These are phyloP conservation scores for Argyra leucocephala DNA, from an alignment of 2,888 invertebrate genomes.

Conservation along the genomic window DNA sequence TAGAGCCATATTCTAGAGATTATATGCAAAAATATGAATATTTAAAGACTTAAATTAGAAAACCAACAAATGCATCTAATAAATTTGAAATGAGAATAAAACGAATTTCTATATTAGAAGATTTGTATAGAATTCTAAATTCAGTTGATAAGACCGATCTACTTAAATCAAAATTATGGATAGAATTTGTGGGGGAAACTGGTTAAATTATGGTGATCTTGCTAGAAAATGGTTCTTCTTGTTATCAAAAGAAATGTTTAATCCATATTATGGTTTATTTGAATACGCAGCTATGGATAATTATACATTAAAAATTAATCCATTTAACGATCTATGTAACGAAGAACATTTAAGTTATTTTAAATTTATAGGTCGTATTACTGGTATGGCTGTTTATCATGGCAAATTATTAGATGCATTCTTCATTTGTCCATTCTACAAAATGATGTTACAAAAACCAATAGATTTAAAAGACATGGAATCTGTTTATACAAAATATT, in stretches of 20 bases:
- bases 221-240: conserved; percentile 98
- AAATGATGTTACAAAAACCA: conserved; percentile 95
- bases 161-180: conserved; percentile 95
- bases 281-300: conserved; percentile 99
- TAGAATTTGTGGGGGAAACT: conserved; percentile 96
- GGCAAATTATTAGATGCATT: conserved; percentile 96
- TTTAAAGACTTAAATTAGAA: conserved; percentile 89
- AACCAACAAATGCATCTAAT: conserved; percentile 92
- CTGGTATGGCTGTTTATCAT: conserved; percentile 99
- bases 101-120: conserved; percentile 86
- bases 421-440: conserved; percentile 99
- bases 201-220: conserved; percentile 94
- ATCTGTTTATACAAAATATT: conserved; percentile 96
- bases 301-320: conserved; percentile 98
- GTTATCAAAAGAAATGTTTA: conserved; percentile 98
- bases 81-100: conserved; percentile 95
- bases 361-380: conserved; percentile 94
- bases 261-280: conserved; percentile 98
- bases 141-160: conserved; percentile 82
- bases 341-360: conserved; percentile 97
- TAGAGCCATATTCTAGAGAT: conserved; percentile 96
- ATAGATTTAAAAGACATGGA: conserved; percentile 97
- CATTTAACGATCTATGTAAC: conserved; percentile 93
- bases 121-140: conserved; percentile 91
- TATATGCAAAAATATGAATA: conserved; percentile 99